These are phyloP conservation scores for Geotrupes spiniger DNA, from an alignment of 2,888 invertebrate species.

Conservation along the genomic window DNA sequence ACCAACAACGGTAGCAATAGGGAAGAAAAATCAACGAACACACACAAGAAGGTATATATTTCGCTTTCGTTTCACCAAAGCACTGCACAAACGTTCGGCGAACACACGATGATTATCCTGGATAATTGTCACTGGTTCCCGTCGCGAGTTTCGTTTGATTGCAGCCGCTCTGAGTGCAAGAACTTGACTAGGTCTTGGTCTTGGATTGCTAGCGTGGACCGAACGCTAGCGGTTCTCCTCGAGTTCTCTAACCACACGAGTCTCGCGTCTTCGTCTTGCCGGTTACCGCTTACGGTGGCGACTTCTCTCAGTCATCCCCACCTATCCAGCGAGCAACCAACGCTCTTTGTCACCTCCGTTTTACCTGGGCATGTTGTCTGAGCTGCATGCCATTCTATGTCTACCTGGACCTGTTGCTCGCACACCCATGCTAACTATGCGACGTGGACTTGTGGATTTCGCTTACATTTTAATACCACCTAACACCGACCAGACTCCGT, in stretches of 20 bases:
- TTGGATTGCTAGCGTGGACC: constrained; percentile 14
- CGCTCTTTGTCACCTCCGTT: constrained; percentile 31
- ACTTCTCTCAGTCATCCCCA: constrained; percentile 19
- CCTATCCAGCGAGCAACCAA: constrained; percentile 18
- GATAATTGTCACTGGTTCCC: constrained; percentile 2
- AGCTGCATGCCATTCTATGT: constrained; percentile 35
- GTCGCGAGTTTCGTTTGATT: constrained; percentile 20
- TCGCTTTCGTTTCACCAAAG: constrained; percentile 8
- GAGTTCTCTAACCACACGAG: constrained; percentile 13
- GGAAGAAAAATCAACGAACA: not conserved
- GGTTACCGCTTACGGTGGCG: constrained; percentile 20
- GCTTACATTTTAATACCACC: constrained; percentile 14
- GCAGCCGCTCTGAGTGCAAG: constrained; percentile 22
- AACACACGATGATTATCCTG: not conserved
- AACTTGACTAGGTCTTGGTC: constrained; percentile 23
- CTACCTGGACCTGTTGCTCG: constrained; percentile 34
- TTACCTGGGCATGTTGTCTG: constrained; percentile 33
- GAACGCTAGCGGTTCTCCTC: constrained; percentile 25
- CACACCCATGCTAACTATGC: constrained; percentile 30
- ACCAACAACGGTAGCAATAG: not conserved
- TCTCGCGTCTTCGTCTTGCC: constrained; percentile 25
- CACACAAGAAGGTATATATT: constrained; percentile 9
- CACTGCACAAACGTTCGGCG: constrained; percentile 1
- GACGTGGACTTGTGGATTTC: constrained; percentile 18
- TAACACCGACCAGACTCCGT: constrained; percentile 1